phyloP scores from a whole-genome alignment of 2,797 vertebrate species.

The Mionectes olivaceus region DNA sequence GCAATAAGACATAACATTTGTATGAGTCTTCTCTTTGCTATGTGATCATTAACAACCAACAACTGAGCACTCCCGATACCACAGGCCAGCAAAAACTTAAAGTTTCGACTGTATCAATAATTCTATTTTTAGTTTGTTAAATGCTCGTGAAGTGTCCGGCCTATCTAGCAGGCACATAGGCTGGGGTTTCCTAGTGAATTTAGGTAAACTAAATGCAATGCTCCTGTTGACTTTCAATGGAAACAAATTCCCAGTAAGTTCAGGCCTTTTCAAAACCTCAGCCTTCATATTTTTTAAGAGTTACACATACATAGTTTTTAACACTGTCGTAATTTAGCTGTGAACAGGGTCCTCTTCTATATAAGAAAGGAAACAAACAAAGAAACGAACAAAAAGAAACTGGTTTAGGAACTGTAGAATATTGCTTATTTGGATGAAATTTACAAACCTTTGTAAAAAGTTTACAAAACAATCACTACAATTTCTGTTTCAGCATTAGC shows the following conservation, averaged over 20 bases:
- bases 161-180: neutral
- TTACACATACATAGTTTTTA: neutral
- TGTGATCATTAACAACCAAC: neutral
- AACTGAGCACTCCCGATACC: fast-evolving
- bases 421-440: neutral
- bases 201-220: neutral
- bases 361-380: fast-evolving
- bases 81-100: neutral
- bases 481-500: neutral
- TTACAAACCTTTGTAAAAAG: neutral
- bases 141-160: neutral
- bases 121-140: neutral
- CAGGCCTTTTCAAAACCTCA: neutral
- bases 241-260: neutral
- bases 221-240: neutral
- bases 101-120: neutral
- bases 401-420: neutral
- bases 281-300: neutral
- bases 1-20: neutral
- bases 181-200: neutral
- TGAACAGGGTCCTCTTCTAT: neutral
- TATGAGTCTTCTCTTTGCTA: neutral
- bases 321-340: neutral
- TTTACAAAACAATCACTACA: neutral
- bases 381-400: neutral